A percentile compares a stretch with the other conserved stretches of the same genome.
phyloP scores from a whole-genome alignment of 30 jellyfish, hydroid and myxozoan species.

The Mastigias papua region DNA sequence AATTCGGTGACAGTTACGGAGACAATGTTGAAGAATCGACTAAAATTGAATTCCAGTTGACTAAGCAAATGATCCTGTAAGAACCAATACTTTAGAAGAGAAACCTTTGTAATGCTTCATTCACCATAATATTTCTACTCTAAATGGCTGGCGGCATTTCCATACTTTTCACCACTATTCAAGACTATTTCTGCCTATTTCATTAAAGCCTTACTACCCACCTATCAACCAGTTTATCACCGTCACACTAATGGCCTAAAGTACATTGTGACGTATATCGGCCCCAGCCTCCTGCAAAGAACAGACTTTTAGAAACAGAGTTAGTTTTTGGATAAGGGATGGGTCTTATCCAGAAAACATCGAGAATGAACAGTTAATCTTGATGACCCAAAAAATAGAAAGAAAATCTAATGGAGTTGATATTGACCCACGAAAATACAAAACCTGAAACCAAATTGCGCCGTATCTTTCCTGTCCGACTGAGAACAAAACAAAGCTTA shows the following conservation, averaged over 20 bases:
- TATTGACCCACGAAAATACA: constrained; percentile 47
- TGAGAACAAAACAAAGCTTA: constrained; percentile 50
- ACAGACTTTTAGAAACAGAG: not conserved
- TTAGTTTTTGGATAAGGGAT: not conserved
- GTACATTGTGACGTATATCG: not conserved
- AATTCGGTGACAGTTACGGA: not conserved
- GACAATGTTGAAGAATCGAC: not conserved
- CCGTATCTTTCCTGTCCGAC: constrained; percentile 74
- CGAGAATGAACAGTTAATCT: not conserved
- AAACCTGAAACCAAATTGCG: constrained; percentile 61
- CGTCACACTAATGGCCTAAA: not conserved
- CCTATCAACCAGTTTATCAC: too few relatives aligned
- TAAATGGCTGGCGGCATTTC: too few relatives aligned
- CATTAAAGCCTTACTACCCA: too few relatives aligned
- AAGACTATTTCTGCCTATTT: too few relatives aligned
- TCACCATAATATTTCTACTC: too few relatives aligned
- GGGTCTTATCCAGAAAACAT: not conserved
- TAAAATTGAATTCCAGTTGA: too few relatives aligned
- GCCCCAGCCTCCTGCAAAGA: not conserved
- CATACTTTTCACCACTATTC: too few relatives aligned
- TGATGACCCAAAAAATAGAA: constrained; percentile 10
- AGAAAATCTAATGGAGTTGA: not conserved
- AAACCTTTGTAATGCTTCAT: not conserved
- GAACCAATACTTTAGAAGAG: not conserved
- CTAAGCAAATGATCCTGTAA: not conserved